phyloP scores from a whole-genome alignment of 2,797 vertebrate genomes.

The Ctenopoma multispine region DNA sequence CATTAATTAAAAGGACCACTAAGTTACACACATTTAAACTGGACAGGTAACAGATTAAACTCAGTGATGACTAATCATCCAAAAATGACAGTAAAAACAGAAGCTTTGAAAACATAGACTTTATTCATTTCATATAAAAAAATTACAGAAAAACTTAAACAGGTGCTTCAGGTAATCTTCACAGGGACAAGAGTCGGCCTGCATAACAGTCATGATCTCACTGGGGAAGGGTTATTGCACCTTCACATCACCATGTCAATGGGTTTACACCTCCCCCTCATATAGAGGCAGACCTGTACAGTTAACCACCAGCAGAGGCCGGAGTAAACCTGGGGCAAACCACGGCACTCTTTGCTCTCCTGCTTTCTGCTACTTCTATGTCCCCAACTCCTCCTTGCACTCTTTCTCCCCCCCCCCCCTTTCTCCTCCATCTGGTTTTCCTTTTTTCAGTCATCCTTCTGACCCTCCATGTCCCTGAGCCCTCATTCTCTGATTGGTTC shows the following conservation, averaged over 20 bases:
- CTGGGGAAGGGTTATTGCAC: slow-evolving; percentile 14
- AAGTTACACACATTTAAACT: not conserved
- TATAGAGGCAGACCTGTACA: slow-evolving; percentile 43
- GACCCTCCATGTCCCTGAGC: slow-evolving; percentile 75
- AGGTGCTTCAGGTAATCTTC: slow-evolving; percentile 73
- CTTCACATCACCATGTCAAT: slow-evolving; percentile 17
- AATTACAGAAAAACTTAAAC: slow-evolving; percentile 64
- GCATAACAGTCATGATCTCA: slow-evolving; percentile 31
- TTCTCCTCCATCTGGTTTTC: slow-evolving; percentile 43
- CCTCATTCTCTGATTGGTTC: slow-evolving; percentile 83
- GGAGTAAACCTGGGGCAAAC: slow-evolving; percentile 41
- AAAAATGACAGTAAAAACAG: slow-evolving; percentile 4
- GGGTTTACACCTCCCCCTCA: slow-evolving; percentile 15
- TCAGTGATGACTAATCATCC: not conserved
- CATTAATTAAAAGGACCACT: not conserved
- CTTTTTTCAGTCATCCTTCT: slow-evolving; percentile 43
- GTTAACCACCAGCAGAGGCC: slow-evolving; percentile 74
- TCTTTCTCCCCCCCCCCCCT: not conserved
- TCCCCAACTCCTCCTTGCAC: slow-evolving; percentile 51
- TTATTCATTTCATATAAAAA: slow-evolving; percentile 83
- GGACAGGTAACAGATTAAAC: not conserved
- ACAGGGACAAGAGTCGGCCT: slow-evolving; percentile 63
- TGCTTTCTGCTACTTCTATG: slow-evolving; percentile 31
- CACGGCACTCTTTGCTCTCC: slow-evolving; percentile 20
- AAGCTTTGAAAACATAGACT: slow-evolving; percentile 72